phyloP scores from a whole-genome alignment of 2,113 vertebrate genomes.

The Bostrychus sinensis region DNA sequence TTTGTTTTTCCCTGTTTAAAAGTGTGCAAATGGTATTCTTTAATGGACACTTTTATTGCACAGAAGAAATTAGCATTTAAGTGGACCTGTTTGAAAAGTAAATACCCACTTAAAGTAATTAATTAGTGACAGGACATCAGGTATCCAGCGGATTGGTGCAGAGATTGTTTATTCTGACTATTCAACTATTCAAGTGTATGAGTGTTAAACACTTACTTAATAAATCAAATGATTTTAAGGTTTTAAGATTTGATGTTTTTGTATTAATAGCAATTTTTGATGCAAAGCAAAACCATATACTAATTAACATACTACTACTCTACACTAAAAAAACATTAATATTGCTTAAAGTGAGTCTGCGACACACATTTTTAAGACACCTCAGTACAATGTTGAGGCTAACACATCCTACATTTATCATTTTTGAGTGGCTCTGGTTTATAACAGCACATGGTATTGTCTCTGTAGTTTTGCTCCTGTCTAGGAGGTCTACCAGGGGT shows the following conservation, averaged over 20 bases:
- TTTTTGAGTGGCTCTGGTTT: no score
- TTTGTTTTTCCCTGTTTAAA: not conserved
- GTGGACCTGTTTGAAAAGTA: not conserved
- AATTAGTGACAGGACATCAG: not conserved
- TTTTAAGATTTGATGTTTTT: not conserved
- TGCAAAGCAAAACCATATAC: no score
- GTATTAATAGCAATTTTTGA: no score
- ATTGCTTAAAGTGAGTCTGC: no score
- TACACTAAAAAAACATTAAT: no score
- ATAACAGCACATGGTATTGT: no score
- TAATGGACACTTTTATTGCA: not conserved
- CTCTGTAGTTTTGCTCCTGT: no score
- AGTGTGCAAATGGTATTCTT: not conserved
- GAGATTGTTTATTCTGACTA: not conserved
- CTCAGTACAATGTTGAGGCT: no score
- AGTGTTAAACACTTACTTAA: not conserved
- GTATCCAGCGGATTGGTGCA: conserved; percentile 4
- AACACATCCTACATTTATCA: no score
- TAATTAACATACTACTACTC: no score
- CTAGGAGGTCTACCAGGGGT: no score
- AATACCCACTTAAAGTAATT: not conserved
- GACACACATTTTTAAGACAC: no score
- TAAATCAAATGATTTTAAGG: not conserved
- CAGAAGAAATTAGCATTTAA: not conserved
- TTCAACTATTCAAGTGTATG: not conserved